phyloP scores from a whole-genome alignment of 2,113 vertebrate species.

The Petrocephalus zakoni region DNA sequence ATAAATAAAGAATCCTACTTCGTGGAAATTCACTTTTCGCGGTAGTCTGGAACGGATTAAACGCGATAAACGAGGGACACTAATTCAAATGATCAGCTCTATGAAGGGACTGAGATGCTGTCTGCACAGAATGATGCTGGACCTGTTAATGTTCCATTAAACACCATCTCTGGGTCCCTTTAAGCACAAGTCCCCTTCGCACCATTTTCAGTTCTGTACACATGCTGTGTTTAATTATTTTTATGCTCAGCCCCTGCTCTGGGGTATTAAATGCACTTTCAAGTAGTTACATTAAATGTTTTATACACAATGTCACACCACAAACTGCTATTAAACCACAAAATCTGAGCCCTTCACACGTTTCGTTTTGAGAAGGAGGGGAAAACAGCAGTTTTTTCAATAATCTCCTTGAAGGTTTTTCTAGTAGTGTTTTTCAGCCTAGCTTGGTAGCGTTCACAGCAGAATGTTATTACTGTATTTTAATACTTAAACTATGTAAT shows the following conservation, averaged over 20 bases:
- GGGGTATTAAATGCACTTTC: not conserved
- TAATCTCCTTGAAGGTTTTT: not conserved
- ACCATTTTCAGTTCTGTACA: not conserved
- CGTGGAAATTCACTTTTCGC: too few relatives aligned
- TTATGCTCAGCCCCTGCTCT: not conserved
- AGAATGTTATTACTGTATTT: not conserved
- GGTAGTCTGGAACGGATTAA: too few relatives aligned
- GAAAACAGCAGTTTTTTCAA: not conserved
- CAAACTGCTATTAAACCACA: not conserved
- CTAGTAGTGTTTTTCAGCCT: not conserved
- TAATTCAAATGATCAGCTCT: not conserved
- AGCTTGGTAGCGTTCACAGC: not conserved
- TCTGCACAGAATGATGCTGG: not conserved
- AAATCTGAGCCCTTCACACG: not conserved
- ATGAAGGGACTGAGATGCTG: not conserved
- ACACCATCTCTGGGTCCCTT: not conserved
- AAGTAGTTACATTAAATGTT: not conserved
- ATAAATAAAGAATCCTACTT: too few relatives aligned
- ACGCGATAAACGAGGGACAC: too few relatives aligned
- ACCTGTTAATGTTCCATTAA: not conserved
- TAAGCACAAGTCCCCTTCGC: not conserved
- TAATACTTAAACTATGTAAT: not conserved
- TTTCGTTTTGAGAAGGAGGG: not conserved
- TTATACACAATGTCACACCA: not conserved
- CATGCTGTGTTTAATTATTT: slow-evolving; percentile 12